A percentile compares a stretch with the other conserved stretches of the same genome.
These are phyloP conservation scores for Venustaconcha ellipsiformis DNA, from an alignment of 1,140 invertebrate species.

Conservation along the genomic window DNA sequence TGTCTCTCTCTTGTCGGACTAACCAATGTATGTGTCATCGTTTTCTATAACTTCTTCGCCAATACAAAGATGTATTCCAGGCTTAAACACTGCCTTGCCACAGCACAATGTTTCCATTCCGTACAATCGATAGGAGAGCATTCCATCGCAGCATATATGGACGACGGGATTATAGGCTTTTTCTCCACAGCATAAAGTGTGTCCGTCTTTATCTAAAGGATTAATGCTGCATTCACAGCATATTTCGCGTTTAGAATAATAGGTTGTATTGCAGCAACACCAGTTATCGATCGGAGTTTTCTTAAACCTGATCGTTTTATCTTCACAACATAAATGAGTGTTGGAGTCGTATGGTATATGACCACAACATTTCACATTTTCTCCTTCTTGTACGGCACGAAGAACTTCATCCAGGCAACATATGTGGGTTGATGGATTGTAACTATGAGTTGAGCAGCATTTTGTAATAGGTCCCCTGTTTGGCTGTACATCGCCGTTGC, in stretches of 20 bases:
- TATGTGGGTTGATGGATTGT: conserved; percentile 16
- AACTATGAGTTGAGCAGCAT: conserved; percentile 20
- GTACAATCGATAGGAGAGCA: conserved; percentile 8
- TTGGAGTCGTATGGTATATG: conserved; percentile 14
- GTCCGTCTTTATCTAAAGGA: conserved; percentile 1
- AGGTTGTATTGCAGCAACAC: conserved; percentile 25
- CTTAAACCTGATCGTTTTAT: conserved; percentile 19
- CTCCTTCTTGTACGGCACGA: conserved; percentile 12
- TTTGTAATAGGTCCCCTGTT: conserved; percentile 2
- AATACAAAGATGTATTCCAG: conserved; percentile 17
- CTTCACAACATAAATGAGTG: conserved; percentile 28
- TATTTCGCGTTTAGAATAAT: conserved; percentile 24
- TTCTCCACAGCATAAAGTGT: conserved; percentile 11
- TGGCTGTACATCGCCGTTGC: conserved; percentile 27
- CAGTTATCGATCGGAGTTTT: conserved; percentile 24
- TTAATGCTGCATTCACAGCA: conserved; percentile 20
- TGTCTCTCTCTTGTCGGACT: no score
- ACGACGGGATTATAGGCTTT: conserved; percentile 21
- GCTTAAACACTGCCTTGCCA: conserved; percentile 10
- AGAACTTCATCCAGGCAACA: conserved; percentile 30
- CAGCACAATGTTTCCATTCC: conserved; percentile 24
- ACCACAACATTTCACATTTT: conserved; percentile 24
- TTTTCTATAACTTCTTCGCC: conserved; percentile 20
- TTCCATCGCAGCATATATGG: conserved; percentile 29
- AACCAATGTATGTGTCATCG: no score